Evolutionary conservation across 2,888 invertebrate genomes (phyloP).

Genomic region (Julus scanicus): DNA sequence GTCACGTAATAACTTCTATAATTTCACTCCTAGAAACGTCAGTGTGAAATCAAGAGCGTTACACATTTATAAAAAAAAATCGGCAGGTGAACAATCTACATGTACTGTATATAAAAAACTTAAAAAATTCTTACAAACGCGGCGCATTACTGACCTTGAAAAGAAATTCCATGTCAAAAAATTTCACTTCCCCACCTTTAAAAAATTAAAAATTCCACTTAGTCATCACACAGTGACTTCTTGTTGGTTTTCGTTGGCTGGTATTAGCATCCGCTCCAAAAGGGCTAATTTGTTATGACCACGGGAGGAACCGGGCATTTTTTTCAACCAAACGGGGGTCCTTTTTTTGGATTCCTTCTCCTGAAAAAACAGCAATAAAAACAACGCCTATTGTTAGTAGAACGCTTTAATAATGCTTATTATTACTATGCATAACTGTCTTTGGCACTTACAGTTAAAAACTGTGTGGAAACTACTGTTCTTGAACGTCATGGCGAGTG

Average conservation of each 20-base stretch:
- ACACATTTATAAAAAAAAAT: slow-evolving; percentile 36
- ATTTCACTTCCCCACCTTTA: slow-evolving; percentile 22
- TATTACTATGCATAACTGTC: slow-evolving; percentile 35
- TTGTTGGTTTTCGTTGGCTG: slow-evolving; percentile 49
- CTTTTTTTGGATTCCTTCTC: slow-evolving; percentile 15
- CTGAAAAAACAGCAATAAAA: slow-evolving; percentile 39
- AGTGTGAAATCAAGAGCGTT: not conserved
- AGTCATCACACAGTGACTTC: slow-evolving; percentile 45
- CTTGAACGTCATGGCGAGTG: slow-evolving; percentile 8
- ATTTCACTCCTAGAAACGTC: not conserved
- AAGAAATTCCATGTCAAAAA: not conserved
- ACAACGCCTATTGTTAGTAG: slow-evolving; percentile 2
- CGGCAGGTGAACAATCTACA: not conserved
- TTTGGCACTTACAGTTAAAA: slow-evolving; percentile 34
- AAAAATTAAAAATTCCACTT: slow-evolving; percentile 5
- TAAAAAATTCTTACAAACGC: not conserved
- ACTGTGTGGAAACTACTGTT: slow-evolving; percentile 26
- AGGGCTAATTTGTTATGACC: slow-evolving; percentile 24
- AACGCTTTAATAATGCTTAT: slow-evolving; percentile 4
- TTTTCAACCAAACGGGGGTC: slow-evolving; percentile 5
- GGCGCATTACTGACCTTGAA: not conserved
- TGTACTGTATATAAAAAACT: not conserved
- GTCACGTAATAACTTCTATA: slow-evolving; percentile 5
- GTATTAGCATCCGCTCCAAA: slow-evolving; percentile 26
- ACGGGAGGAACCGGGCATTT: not conserved